These are phyloP conservation scores for Andrena bicolor DNA, from an alignment of 2,888 invertebrate genomes.

Conservation along the genomic window DNA sequence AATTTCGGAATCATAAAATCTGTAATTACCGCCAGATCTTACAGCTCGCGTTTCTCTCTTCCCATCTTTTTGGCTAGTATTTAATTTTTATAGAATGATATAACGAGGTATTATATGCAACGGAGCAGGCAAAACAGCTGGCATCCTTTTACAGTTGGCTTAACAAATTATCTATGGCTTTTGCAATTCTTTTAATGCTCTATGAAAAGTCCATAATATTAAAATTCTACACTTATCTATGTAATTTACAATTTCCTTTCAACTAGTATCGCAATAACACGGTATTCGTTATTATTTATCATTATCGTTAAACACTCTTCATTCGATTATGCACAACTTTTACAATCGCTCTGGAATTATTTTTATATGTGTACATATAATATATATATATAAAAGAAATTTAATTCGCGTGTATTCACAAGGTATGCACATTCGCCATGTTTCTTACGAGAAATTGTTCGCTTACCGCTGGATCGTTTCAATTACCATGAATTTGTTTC, in stretches of 20 bases:
- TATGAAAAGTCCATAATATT: slow-evolving; percentile 64
- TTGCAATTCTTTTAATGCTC: slow-evolving; percentile 54
- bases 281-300: slow-evolving; percentile 49
- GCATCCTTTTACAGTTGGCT: slow-evolving; percentile 57
- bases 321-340: slow-evolving; percentile 57
- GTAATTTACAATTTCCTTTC: slow-evolving; percentile 67
- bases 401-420: slow-evolving; percentile 39
- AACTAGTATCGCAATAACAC: slow-evolving; percentile 52
- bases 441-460: slow-evolving; percentile 16
- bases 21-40: slow-evolving; percentile 53
- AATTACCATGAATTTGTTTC: slow-evolving; percentile 27
- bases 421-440: slow-evolving; percentile 39
- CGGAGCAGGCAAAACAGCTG: slow-evolving; percentile 62
- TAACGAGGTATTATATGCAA: slow-evolving; percentile 80
- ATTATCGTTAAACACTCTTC: slow-evolving; percentile 55
- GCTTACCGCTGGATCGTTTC: slow-evolving; percentile 5
- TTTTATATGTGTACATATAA: slow-evolving; percentile 15
- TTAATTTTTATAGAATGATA: slow-evolving; percentile 77
- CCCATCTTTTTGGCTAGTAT: slow-evolving; percentile 78
- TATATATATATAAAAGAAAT: slow-evolving; percentile 2
- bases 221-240: slow-evolving; percentile 66
- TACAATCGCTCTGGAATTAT: slow-evolving; percentile 54
- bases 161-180: slow-evolving; percentile 65
- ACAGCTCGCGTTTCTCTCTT: slow-evolving; percentile 48
- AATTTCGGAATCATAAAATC: slow-evolving; percentile 27